Evolutionary conservation across 2,797 vertebrate genomes (phyloP).

Genomic region (Pelochelys cantorii): DNA sequence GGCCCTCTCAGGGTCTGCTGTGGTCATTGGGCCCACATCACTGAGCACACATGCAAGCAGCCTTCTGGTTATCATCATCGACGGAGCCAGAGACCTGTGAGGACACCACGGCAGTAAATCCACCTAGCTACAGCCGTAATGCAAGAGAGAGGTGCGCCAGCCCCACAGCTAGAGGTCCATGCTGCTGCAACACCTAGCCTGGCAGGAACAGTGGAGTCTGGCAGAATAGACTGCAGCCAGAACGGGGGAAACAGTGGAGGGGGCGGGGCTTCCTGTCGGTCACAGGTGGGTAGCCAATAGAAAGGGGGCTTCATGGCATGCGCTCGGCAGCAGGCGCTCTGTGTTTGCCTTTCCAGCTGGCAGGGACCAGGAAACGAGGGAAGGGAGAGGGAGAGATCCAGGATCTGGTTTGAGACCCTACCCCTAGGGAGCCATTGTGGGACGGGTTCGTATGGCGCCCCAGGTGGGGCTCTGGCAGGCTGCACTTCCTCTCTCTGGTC

Average conservation of each 20-base stretch:
- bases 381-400: not conserved
- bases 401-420: not conserved
- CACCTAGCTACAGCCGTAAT: not conserved
- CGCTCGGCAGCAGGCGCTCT: not conserved
- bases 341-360: slow-evolving; percentile 13
- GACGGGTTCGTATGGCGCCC: not conserved
- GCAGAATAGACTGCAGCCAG: not conserved
- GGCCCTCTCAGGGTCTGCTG: too few relatives aligned
- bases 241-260: not conserved
- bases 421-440: not conserved
- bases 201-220: not conserved
- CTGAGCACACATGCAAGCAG: too few relatives aligned
- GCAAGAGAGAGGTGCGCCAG: not conserved
- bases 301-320: not conserved
- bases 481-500: not conserved
- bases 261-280: not conserved
- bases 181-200: fast-evolving
- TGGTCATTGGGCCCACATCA: too few relatives aligned
- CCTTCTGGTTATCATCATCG: too few relatives aligned
- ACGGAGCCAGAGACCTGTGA: too few relatives aligned
- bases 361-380: not conserved
- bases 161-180: not conserved
- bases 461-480: not conserved
- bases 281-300: not conserved
- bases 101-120: too few relatives aligned